Evolutionary conservation across 2,113 vertebrate species (phyloP).

Genomic region (Saccopteryx leptura): DNA sequence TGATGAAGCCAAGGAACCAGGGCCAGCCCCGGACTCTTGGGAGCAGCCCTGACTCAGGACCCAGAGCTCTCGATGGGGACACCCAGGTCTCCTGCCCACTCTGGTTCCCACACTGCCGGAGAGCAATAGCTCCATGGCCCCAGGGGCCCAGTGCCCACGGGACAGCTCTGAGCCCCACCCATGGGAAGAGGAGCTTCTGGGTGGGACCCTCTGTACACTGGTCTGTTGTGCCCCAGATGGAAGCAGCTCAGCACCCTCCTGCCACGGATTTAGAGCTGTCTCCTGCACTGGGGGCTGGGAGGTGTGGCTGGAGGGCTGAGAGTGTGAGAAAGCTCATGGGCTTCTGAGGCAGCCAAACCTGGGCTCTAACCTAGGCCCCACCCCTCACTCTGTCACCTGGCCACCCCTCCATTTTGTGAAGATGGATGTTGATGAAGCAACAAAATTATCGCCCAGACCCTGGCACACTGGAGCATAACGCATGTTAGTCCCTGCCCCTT

Average conservation of each 20-base stretch:
- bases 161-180: neutral
- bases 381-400: neutral
- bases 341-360: neutral
- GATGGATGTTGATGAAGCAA: neutral
- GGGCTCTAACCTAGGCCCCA: neutral
- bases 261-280: neutral
- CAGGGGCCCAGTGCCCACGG: neutral
- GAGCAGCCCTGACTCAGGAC: neutral
- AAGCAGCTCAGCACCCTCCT: fast-evolving
- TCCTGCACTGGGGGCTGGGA: neutral
- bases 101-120: neutral
- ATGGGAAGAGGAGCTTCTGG: no score
- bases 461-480: neutral
- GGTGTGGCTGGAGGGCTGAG: fast-evolving
- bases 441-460: neutral
- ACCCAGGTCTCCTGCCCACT: neutral
- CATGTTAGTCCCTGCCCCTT: neutral
- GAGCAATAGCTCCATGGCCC: no score
- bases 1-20: neutral
- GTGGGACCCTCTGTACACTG: neutral
- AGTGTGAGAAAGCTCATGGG: neutral
- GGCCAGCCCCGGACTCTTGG: neutral
- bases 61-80: fast-evolving
- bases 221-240: neutral
- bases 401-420: neutral